Conservation (phyloP, 2,797 vertebrate species). For the Botia almorhae region DNA sequence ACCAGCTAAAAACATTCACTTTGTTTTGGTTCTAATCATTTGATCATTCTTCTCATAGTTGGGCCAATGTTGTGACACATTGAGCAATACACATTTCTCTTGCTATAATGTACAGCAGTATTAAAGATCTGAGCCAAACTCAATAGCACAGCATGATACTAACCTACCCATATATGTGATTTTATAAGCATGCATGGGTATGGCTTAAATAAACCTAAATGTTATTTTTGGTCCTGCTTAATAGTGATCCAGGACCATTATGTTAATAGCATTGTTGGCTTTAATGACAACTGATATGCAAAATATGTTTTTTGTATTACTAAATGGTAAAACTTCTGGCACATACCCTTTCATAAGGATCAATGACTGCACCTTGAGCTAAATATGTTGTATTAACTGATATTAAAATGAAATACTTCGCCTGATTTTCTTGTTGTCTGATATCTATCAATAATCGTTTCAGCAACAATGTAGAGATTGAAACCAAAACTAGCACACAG, state of each 20-base stretch:
- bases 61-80: slow-evolving; percentile 41
- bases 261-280: slow-evolving; percentile 13
- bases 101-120: slow-evolving; percentile 43
- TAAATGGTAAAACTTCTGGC: not conserved
- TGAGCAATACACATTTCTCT: not conserved
- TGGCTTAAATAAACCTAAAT: slow-evolving; percentile 63
- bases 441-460: not conserved
- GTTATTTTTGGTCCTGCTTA: slow-evolving; percentile 34
- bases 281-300: slow-evolving; percentile 64
- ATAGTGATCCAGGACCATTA: slow-evolving; percentile 39
- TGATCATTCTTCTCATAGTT: slow-evolving; percentile 26
- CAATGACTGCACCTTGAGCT: slow-evolving; percentile 47
- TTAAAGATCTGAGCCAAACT: slow-evolving; percentile 55
- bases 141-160: slow-evolving; percentile 46
- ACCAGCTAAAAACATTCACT: not conserved
- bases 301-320: slow-evolving; percentile 65
- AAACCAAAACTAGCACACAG: too few relatives aligned
- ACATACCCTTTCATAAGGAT: slow-evolving; percentile 7
- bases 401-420: slow-evolving; percentile 74
- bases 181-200: slow-evolving; percentile 56
- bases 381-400: slow-evolving; percentile 73
- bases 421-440: slow-evolving; percentile 53
- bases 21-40: slow-evolving; percentile 22
- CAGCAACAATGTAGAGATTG: not conserved
- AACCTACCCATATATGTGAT: slow-evolving; percentile 67